Evolutionary conservation across 2,888 invertebrate species (phyloP).

Genomic region (Cantharis nigra): DNA sequence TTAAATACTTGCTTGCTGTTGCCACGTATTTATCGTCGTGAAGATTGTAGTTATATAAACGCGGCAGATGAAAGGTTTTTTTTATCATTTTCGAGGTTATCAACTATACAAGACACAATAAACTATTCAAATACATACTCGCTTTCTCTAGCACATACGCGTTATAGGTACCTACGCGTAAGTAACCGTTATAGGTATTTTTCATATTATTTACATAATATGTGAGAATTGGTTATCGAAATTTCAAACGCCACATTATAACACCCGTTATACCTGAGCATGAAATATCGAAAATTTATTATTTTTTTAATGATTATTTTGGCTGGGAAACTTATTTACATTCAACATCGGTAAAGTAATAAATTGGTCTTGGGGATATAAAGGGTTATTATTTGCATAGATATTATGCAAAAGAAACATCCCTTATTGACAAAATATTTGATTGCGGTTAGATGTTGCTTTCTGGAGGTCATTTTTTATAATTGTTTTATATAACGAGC

Average conservation of each 20-base stretch:
- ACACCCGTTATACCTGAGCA: neutral
- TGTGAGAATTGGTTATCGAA: slow-evolving; percentile 27
- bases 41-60: slow-evolving; percentile 1
- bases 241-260: slow-evolving; percentile 27
- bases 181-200: slow-evolving; percentile 40
- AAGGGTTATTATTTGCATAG: slow-evolving; percentile 28
- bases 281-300: neutral
- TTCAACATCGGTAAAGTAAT: neutral
- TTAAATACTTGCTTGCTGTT: slow-evolving; percentile 1
- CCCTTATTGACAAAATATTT: slow-evolving; percentile 12
- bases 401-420: slow-evolving; percentile 13
- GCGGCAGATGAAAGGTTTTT: slow-evolving; percentile 14
- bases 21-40: slow-evolving; percentile 6
- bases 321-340: neutral
- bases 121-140: slow-evolving; percentile 3
- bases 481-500: slow-evolving; percentile 4
- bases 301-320: neutral
- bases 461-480: slow-evolving; percentile 19
- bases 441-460: slow-evolving; percentile 6
- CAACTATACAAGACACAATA: slow-evolving; percentile 16
- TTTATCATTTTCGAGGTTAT: slow-evolving; percentile 15
- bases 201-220: slow-evolving; percentile 45
- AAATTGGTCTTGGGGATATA: slow-evolving; percentile 1
- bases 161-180: slow-evolving; percentile 29
- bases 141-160: slow-evolving; percentile 4